phyloP scores from a whole-genome alignment of 2,888 invertebrate species.

The Cryptus viduatorius region DNA sequence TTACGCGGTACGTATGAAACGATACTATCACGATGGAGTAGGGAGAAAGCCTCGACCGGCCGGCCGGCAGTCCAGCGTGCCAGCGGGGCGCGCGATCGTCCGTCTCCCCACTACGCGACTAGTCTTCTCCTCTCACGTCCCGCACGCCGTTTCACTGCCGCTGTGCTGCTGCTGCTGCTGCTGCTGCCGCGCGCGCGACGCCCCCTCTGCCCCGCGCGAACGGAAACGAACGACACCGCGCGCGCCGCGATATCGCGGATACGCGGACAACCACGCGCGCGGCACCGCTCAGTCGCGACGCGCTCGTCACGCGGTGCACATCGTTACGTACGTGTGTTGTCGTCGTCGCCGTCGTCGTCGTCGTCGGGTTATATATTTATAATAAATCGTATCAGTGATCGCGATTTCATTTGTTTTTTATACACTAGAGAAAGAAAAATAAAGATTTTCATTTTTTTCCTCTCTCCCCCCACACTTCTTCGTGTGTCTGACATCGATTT shows the following conservation, averaged over 20 bases:
- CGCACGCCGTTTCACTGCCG: constrained; percentile 57
- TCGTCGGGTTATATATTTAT: constrained; percentile 41
- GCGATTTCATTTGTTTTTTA: constrained; percentile 35
- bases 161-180: constrained; percentile 48
- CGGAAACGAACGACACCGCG: constrained; percentile 73
- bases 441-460: neutral
- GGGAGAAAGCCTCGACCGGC: constrained; percentile 77
- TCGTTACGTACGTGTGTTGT: constrained; percentile 77
- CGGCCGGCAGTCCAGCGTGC: constrained; percentile 52
- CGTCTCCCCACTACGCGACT: constrained; percentile 58
- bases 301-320: constrained; percentile 84
- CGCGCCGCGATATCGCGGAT: constrained; percentile 72
- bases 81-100: constrained; percentile 50
- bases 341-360: constrained; percentile 71
- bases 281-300: constrained; percentile 84
- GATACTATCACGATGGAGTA: constrained; percentile 67
- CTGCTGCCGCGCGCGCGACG: constrained; percentile 22
- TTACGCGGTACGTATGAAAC: constrained; percentile 50
- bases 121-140: constrained; percentile 63
- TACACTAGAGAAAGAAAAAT: neutral
- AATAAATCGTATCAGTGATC: constrained; percentile 5
- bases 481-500: neutral
- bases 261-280: constrained; percentile 78
- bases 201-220: constrained; percentile 68
- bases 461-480: neutral